Percentiles rank a stretch among this genome's conserved stretches.
Conservation (phyloP, 2,113 vertebrate species). For the Typhlomys cinereus region DNA sequence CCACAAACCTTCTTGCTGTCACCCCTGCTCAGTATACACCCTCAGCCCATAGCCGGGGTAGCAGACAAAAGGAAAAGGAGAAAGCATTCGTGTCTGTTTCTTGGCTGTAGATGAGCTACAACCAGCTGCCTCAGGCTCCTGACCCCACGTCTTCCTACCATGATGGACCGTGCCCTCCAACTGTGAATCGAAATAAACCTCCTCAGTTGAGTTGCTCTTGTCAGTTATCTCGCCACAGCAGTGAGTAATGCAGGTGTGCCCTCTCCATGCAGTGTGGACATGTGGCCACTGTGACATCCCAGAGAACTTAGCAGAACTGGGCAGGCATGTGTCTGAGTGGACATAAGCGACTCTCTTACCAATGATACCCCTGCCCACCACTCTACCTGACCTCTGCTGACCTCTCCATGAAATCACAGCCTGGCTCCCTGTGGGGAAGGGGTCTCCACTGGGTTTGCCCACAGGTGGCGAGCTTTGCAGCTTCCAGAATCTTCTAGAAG, state of each 20-base stretch:
- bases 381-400: rapidly evolving
- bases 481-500: neutral
- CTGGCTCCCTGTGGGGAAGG: rapidly evolving
- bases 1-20: too few species aligned
- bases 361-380: rapidly evolving
- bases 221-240: neutral
- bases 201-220: too few species aligned
- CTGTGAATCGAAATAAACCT: neutral
- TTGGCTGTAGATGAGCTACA: neutral
- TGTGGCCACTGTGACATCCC: too few species aligned
- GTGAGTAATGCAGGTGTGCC: neutral
- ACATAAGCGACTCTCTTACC: neutral
- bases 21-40: too few species aligned
- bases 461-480: neutral
- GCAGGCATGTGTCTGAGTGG: rapidly evolving
- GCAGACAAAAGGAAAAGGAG: too few species aligned
- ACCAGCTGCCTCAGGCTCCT: neutral
- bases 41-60: too few species aligned
- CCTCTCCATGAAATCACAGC: rapidly evolving
- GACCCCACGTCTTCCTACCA: too few species aligned
- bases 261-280: neutral
- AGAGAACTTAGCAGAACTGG: neutral
- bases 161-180: too few species aligned
- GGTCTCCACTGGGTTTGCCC: neutral
- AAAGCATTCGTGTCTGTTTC: neutral